phyloP scores from a whole-genome alignment of 2,888 invertebrate species.

The Adineta ricciae region DNA sequence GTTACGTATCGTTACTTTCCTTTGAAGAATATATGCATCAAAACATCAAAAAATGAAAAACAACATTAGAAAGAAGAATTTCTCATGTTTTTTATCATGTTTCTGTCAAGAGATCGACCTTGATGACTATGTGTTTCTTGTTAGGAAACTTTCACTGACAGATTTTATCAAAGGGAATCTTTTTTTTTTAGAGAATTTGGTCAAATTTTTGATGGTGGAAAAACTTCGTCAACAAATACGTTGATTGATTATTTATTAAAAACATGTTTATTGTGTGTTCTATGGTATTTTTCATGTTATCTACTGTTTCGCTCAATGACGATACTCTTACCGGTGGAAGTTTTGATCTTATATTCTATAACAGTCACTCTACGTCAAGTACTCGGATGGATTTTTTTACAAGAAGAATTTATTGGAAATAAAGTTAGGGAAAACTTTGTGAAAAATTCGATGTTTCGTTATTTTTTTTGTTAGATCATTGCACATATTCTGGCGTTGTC shows the following conservation, averaged over 20 bases:
- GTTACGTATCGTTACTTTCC: background rate
- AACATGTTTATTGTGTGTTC: background rate
- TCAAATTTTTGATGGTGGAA: background rate
- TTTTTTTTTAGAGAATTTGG: background rate
- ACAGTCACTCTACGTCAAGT: background rate
- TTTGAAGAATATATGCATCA: background rate
- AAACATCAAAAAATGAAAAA: too few relatives aligned
- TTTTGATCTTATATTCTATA: background rate
- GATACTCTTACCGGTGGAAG: background rate
- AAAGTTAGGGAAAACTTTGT: background rate
- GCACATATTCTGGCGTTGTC: background rate
- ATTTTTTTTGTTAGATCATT: background rate
- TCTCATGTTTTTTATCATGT: too few relatives aligned
- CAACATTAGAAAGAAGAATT: too few relatives aligned
- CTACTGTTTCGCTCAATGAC: background rate
- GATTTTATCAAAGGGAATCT: too few relatives aligned
- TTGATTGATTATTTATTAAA: background rate
- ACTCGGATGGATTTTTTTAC: background rate
- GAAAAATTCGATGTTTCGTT: too few relatives aligned
- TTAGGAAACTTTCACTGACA: too few relatives aligned
- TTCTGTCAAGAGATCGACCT: too few relatives aligned
- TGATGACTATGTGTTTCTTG: too few relatives aligned
- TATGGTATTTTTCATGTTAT: slow-evolving; percentile 1
- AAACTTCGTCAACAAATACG: background rate
- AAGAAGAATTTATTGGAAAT: slow-evolving; percentile 17